phyloP scores from a whole-genome alignment of 2,888 invertebrate genomes.

The Leptopilina drosophilae region DNA sequence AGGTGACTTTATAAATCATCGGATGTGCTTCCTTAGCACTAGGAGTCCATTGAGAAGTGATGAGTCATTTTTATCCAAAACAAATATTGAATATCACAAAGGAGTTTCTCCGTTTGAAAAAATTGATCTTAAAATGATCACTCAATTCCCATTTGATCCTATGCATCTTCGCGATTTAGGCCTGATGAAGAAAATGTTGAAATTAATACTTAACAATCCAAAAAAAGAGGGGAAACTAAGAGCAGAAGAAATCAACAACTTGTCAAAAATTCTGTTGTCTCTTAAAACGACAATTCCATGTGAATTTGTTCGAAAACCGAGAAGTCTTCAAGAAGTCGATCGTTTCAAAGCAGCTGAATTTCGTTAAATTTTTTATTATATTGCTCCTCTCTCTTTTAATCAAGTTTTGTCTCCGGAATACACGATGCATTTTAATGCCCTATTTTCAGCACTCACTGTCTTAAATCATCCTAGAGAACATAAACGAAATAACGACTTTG shows the following conservation, averaged over 20 bases:
- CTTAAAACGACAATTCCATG: background rate
- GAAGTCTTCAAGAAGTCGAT: conserved; percentile 37
- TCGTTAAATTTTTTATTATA: conserved; percentile 54
- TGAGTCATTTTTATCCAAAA: background rate
- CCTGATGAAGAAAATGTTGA: background rate
- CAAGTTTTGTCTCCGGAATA: conserved; percentile 42
- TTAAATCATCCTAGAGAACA: conserved; percentile 45
- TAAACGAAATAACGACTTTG: conserved; percentile 39
- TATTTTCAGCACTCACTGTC: conserved; percentile 53
- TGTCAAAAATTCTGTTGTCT: background rate
- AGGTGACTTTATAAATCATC: background rate
- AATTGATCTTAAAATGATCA: background rate
- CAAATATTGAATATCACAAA: background rate
- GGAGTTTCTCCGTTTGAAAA: background rate
- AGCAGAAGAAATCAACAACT: background rate
- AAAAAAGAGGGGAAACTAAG: background rate
- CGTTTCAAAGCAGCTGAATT: conserved; percentile 47
- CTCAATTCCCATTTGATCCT: background rate
- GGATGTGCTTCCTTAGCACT: background rate
- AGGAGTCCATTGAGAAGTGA: background rate
- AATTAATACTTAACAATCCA: background rate
- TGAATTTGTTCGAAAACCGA: background rate
- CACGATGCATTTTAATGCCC: conserved; percentile 55
- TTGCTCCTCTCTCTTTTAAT: conserved; percentile 53
- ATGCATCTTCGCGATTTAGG: conserved; percentile 11